Conservation (phyloP, 2,888 invertebrate species). For the Notodonta dromedarius region DNA sequence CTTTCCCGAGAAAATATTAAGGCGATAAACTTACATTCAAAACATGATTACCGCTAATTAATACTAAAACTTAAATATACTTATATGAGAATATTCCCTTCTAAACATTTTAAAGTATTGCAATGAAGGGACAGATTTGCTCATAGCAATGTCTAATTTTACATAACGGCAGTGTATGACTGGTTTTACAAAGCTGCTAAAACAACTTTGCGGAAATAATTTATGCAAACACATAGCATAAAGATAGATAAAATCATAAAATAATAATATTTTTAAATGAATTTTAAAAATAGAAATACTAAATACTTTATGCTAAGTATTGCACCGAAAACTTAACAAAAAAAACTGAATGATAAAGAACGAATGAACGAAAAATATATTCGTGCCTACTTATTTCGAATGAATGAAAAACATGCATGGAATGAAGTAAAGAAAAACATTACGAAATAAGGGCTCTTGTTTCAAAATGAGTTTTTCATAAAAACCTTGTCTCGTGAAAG, state of each 20-base stretch:
- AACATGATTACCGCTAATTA: conserved; percentile 23
- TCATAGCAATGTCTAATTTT: conserved; percentile 65
- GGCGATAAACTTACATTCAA: conserved; percentile 36
- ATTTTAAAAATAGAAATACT: conserved; percentile 26
- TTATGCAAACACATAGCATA: conserved; percentile 52
- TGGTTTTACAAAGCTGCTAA: conserved; percentile 60
- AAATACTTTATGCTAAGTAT: conserved; percentile 60
- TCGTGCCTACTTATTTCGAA: not conserved
- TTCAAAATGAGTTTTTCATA: conserved; percentile 45
- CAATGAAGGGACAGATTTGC: conserved; percentile 60
- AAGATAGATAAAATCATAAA: conserved; percentile 29
- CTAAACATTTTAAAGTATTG: conserved; percentile 58
- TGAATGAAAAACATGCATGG: conserved; percentile 11
- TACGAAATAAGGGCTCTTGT: conserved; percentile 18
- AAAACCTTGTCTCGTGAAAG: conserved; percentile 51
- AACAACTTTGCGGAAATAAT: conserved; percentile 40
- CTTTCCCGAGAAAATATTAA: conserved; percentile 30
- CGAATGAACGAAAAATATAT: conserved; percentile 3
- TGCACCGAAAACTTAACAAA: conserved; percentile 49
- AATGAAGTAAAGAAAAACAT: conserved; percentile 8
- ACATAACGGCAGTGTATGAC: conserved; percentile 75
- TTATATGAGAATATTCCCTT: conserved; percentile 61
- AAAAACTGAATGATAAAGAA: conserved; percentile 13
- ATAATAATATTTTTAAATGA: not conserved
- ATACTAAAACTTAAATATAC: conserved; percentile 35